These are phyloP conservation scores for Panulirus ornatus DNA, from an alignment of 1,140 invertebrate species.

Conservation along the genomic window DNA sequence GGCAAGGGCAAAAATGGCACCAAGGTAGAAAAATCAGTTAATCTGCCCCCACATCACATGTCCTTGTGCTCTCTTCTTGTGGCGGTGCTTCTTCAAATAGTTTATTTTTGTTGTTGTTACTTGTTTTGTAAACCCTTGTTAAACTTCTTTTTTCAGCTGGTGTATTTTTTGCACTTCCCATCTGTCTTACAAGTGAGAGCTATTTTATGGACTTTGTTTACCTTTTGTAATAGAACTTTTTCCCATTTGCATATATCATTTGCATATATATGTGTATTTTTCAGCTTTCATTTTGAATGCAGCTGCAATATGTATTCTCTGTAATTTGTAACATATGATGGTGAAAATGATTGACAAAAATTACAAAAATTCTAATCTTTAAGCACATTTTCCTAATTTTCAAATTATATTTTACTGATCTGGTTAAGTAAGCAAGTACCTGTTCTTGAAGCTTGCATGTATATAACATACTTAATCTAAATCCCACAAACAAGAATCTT, in stretches of 20 bases:
- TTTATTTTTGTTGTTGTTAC: constrained; percentile 24
- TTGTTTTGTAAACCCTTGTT: constrained; percentile 20
- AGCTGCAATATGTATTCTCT: background rate
- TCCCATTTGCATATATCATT: constrained; percentile 5
- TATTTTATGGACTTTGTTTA: constrained; percentile 9
- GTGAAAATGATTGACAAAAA: too few species aligned
- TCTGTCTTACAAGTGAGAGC: background rate
- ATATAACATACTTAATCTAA: too few species aligned
- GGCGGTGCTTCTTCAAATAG: background rate
- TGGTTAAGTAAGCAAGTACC: too few species aligned
- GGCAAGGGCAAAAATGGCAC: constrained; percentile 35
- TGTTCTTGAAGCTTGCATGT: too few species aligned
- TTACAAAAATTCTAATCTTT: too few species aligned
- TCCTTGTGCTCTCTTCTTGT: background rate
- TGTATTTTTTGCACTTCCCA: constrained; percentile 39
- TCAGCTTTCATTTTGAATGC: constrained; percentile 8
- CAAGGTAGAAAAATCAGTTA: constrained; percentile 33
- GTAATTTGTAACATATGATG: too few species aligned
- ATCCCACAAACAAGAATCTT: background rate
- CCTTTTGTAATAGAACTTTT: background rate
- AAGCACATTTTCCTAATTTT: too few species aligned
- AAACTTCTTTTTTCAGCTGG: constrained; percentile 33
- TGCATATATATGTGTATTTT: background rate
- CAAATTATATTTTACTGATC: too few species aligned
- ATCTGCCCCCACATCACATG: background rate